Conservation (phyloP, 2,888 invertebrate species). For the Lumbricus terrestris region DNA sequence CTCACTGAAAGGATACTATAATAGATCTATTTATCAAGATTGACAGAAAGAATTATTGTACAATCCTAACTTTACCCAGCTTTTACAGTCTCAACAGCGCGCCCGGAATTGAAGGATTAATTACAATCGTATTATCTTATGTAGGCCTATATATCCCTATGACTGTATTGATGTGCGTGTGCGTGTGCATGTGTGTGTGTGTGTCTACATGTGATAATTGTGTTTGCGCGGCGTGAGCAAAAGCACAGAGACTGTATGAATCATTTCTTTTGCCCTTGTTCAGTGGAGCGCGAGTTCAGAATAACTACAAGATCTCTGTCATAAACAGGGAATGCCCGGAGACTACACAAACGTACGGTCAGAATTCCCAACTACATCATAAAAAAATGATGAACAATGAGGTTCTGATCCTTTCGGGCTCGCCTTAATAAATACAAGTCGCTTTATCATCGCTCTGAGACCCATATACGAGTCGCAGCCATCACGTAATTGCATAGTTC, state of each 20-base stretch:
- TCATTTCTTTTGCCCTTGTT: not conserved
- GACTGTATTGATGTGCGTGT: not conserved
- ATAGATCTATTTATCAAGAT: too few relatives aligned
- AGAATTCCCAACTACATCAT: not conserved
- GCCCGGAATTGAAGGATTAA: too few relatives aligned
- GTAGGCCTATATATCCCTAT: too few relatives aligned
- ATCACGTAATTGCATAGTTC: not conserved
- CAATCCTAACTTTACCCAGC: too few relatives aligned
- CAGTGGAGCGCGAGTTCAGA: not conserved
- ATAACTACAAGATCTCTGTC: not conserved
- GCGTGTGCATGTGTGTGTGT: not conserved
- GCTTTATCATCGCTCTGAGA: not conserved
- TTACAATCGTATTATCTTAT: too few relatives aligned
- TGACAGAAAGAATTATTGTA: too few relatives aligned
- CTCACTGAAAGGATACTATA: too few relatives aligned
- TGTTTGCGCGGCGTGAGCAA: too few relatives aligned
- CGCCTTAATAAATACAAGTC: not conserved
- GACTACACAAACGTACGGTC: not conserved
- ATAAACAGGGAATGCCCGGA: not conserved
- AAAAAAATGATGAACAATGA: not conserved
- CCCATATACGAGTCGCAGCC: not conserved
- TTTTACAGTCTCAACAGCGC: too few relatives aligned
- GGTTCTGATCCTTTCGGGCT: not conserved
- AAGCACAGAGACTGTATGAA: not conserved
- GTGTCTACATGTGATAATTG: too few relatives aligned